Percentiles rank a stretch among this genome's conserved stretches.
phyloP scores from a whole-genome alignment of 2,113 vertebrate genomes.

The Colistium nudipinnis region DNA sequence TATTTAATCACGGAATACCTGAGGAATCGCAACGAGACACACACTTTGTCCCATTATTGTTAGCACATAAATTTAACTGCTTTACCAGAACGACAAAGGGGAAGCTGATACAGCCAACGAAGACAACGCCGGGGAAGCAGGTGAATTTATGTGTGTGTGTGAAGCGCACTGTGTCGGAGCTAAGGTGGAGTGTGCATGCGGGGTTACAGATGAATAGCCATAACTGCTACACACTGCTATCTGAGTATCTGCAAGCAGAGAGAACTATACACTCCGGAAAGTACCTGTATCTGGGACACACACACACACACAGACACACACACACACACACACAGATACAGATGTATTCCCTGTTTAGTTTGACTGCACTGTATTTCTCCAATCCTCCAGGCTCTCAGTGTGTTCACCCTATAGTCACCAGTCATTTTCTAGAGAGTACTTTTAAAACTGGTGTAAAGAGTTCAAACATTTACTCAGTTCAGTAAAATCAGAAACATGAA shows the following conservation, averaged over 20 bases:
- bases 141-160: conserved; percentile 69
- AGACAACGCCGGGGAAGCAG: conserved; percentile 65
- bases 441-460: conserved; percentile 18
- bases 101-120: conserved; percentile 57
- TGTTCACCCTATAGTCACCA: conserved; percentile 1
- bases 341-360: conserved; percentile 15
- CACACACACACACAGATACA: conserved; percentile 33
- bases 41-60: conserved; percentile 79
- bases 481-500: not conserved
- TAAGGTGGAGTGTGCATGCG: conserved; percentile 31
- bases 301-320: conserved; percentile 33
- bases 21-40: conserved; percentile 77
- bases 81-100: conserved; percentile 66
- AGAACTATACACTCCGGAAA: conserved; percentile 35
- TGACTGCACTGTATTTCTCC: not conserved
- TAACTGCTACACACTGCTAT: conserved; percentile 53
- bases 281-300: conserved; percentile 18
- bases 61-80: conserved; percentile 78
- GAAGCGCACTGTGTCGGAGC: conserved; percentile 39
- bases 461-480: conserved; percentile 31
- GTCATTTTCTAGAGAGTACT: not conserved
- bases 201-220: conserved; percentile 54
- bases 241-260: conserved; percentile 50
- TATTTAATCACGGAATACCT: conserved; percentile 88
- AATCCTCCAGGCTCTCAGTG: conserved; percentile 1